A percentile compares a stretch with the other conserved stretches of the same genome.
Evolutionary conservation across 2,888 invertebrate species (phyloP).

Genomic region (Cacoxenus indagator): DNA sequence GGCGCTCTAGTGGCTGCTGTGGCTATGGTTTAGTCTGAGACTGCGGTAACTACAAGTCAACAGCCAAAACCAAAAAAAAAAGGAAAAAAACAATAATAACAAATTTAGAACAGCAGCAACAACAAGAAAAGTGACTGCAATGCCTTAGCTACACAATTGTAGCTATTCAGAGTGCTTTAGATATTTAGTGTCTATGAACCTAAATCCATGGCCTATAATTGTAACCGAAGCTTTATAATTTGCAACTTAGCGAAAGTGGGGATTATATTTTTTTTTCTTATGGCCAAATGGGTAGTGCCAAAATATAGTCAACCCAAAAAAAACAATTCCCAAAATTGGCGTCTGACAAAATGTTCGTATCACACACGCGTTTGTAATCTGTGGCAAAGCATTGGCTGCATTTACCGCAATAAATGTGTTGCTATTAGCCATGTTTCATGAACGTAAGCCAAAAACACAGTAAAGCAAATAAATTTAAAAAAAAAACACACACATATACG

Average conservation of each 20-base stretch:
- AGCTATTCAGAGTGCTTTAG: no score
- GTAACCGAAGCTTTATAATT: no score
- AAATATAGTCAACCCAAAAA: not conserved
- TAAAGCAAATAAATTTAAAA: conserved; percentile 23
- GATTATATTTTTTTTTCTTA: no score
- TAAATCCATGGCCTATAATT: no score
- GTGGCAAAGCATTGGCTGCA: not conserved
- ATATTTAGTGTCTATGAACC: no score
- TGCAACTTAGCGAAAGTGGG: no score
- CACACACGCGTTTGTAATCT: not conserved
- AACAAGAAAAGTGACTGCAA: no score
- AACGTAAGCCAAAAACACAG: not conserved
- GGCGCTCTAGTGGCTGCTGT: conserved; percentile 38
- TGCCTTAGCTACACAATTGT: no score
- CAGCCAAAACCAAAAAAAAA: not conserved
- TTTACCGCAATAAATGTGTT: conserved; percentile 3
- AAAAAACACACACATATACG: conserved; percentile 27
- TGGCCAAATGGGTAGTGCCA: not conserved
- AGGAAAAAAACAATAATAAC: not conserved
- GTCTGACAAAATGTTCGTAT: not conserved
- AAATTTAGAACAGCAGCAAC: not conserved
- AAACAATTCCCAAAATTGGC: not conserved
- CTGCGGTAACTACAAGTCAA: not conserved
- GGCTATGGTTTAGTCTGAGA: not conserved
- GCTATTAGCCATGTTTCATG: conserved; percentile 8